Percentiles rank a stretch among this genome's conserved stretches.
Conservation (phyloP, 2,888 invertebrate genomes). For the Phrixothrix hirtus region DNA sequence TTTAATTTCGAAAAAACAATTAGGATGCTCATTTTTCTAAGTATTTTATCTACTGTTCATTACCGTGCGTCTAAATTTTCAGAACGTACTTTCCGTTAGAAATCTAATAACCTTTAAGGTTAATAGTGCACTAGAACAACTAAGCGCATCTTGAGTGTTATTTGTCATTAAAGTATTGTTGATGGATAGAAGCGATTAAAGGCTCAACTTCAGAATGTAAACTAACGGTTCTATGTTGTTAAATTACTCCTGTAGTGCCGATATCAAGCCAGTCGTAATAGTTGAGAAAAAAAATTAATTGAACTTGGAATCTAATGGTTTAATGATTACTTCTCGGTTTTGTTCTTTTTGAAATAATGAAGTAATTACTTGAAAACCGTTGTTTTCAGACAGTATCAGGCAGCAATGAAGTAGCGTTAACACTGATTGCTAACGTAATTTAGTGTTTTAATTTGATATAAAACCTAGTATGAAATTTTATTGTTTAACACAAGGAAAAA, state of each 20-base stretch:
- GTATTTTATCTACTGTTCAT: not conserved
- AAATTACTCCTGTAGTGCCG: slow-evolving; percentile 22
- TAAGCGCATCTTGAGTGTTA: slow-evolving; percentile 3
- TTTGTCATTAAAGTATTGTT: slow-evolving; percentile 23
- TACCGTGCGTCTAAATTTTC: no score
- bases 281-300: slow-evolving; percentile 24
- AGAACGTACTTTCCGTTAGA: not conserved
- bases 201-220: slow-evolving; percentile 17
- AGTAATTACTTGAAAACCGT: slow-evolving; percentile 23
- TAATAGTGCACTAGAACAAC: slow-evolving; percentile 23
- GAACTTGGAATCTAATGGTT: slow-evolving; percentile 18
- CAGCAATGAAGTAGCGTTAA: no score
- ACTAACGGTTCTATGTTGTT: slow-evolving; percentile 20
- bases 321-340: slow-evolving; percentile 16
- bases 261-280: slow-evolving; percentile 16
- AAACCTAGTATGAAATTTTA: not conserved
- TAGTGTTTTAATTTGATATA: no score
- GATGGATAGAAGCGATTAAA: slow-evolving; percentile 25
- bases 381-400: slow-evolving; percentile 1
- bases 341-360: slow-evolving; percentile 21
- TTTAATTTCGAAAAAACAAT: not conserved
- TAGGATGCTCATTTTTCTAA: not conserved
- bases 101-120: slow-evolving; percentile 15
- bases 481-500: not conserved
- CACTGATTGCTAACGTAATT: no score